Percentiles rank a stretch among this genome's conserved stretches.
Conservation (phyloP, 2,113 vertebrate genomes). For the Callocephalon fimbriatum region DNA sequence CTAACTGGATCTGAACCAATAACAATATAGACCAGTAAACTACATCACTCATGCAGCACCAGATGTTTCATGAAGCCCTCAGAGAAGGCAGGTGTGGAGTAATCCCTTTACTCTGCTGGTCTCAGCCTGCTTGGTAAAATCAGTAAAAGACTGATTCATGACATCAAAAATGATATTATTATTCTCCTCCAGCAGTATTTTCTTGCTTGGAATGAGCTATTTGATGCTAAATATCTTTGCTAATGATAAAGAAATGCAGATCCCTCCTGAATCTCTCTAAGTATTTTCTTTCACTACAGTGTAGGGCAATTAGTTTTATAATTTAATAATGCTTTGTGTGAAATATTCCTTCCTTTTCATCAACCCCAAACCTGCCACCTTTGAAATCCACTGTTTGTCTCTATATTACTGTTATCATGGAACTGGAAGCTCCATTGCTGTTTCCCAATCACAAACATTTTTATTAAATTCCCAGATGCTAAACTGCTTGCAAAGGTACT, state of each 20-base stretch:
- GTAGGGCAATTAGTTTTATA: neutral
- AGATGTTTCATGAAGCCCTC: neutral
- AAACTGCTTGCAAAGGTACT: neutral
- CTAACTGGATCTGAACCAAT: neutral
- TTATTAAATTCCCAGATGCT: neutral
- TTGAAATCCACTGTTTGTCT: neutral
- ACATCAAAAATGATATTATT: neutral
- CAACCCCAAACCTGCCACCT: neutral
- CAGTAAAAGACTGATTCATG: neutral
- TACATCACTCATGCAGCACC: fast-evolving
- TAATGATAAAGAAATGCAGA: neutral
- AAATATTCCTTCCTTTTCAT: neutral
- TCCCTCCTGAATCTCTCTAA: neutral
- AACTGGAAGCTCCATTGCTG: fast-evolving
- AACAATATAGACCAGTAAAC: neutral
- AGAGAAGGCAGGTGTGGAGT: neutral
- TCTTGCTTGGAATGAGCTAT: neutral
- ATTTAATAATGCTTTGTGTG: neutral
- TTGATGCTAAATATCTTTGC: neutral
- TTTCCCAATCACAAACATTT: neutral
- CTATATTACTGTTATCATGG: too few species aligned
- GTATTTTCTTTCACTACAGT: neutral
- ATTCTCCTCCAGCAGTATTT: neutral
- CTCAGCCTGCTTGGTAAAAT: neutral
- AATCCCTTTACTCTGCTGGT: neutral